Evolutionary conservation across 2,797 vertebrate genomes (phyloP).

Genomic region (Prionace glauca): DNA sequence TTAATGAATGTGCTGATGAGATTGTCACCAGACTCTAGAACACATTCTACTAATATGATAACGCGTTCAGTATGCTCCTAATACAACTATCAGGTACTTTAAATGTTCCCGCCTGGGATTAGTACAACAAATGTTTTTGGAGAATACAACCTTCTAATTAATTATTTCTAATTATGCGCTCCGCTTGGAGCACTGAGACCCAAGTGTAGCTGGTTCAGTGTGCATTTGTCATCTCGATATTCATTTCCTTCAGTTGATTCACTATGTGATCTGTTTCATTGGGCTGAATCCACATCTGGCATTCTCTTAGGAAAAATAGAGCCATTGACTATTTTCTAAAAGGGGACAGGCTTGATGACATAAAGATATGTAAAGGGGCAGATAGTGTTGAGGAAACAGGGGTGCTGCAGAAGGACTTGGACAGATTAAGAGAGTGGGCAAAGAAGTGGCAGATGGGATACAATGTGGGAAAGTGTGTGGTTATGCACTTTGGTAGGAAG

Average conservation of each 20-base stretch:
- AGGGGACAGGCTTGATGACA: too few relatives aligned
- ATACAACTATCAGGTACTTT: background rate
- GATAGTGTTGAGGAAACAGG: too few relatives aligned
- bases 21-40: background rate
- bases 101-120: background rate
- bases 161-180: background rate
- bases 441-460: too few relatives aligned
- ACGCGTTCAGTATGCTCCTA: background rate
- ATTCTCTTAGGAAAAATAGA: too few relatives aligned
- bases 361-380: too few relatives aligned
- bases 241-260: background rate
- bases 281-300: background rate
- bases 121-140: background rate
- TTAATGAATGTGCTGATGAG: background rate
- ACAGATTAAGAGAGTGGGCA: too few relatives aligned
- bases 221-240: background rate
- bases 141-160: slow-evolving; percentile 7
- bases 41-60: background rate
- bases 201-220: background rate
- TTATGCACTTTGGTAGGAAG: too few relatives aligned
- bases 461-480: too few relatives aligned
- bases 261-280: background rate
- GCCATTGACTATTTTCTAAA: too few relatives aligned
- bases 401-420: too few relatives aligned
- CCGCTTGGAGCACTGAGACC: background rate